Evolutionary conservation across 2,113 vertebrate species (phyloP).

Genomic region (Onychostoma macrolepis): DNA sequence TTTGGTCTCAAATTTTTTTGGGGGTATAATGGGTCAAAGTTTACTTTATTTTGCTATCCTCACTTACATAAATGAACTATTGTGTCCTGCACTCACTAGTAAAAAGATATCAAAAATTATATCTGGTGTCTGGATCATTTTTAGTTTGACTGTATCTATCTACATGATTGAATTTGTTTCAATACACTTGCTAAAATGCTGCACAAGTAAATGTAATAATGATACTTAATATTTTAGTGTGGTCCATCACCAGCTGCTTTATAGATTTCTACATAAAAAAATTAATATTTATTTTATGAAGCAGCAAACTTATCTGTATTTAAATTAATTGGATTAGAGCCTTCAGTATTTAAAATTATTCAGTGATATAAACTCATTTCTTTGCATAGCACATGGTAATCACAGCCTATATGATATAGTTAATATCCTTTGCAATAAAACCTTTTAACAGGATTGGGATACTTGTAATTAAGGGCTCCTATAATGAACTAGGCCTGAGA

Average conservation of each 20-base stretch:
- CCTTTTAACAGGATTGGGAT: background rate
- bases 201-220: background rate
- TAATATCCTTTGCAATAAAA: slow-evolving; percentile 14
- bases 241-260: background rate
- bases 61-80: too few relatives aligned
- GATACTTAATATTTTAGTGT: background rate
- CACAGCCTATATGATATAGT: background rate
- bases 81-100: too few relatives aligned
- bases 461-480: slow-evolving; percentile 39
- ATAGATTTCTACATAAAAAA: background rate
- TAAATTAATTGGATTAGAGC: background rate
- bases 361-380: background rate
- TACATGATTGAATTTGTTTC: background rate
- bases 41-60: too few relatives aligned
- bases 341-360: background rate
- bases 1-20: too few relatives aligned
- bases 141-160: background rate
- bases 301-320: background rate
- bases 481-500: slow-evolving; percentile 23
- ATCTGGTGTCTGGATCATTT: too few relatives aligned
- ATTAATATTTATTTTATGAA: slow-evolving; percentile 4
- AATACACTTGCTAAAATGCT: background rate
- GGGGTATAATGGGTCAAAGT: too few relatives aligned
- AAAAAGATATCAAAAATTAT: too few relatives aligned
- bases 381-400: background rate